Evolutionary conservation across 2,888 invertebrate genomes (phyloP).

Genomic region (Ypsolopha scabrella): DNA sequence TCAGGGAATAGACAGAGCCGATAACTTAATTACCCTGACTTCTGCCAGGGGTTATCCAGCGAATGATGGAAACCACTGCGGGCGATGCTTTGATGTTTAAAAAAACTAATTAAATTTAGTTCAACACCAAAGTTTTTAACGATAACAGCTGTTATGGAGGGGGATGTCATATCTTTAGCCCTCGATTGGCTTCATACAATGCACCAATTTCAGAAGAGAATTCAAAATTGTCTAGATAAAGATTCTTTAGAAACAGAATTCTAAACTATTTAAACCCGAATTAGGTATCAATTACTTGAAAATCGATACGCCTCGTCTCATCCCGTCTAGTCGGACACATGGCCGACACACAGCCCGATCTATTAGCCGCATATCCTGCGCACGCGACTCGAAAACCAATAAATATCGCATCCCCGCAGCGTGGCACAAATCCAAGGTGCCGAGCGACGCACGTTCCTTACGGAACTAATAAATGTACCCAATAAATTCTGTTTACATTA

Average conservation of each 20-base stretch:
- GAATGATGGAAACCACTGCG: conserved; percentile 30
- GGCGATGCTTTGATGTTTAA: conserved; percentile 9
- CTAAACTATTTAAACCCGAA: not conserved
- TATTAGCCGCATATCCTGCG: conserved; percentile 53
- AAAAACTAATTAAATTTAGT: not conserved
- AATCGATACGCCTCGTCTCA: not conserved
- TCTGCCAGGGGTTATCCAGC: conserved; percentile 30
- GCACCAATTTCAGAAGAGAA: not conserved
- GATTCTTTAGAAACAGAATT: too few species aligned
- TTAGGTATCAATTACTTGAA: not conserved
- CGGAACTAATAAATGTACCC: conserved; percentile 57
- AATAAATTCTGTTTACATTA: conserved; percentile 57
- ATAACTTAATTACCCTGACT: conserved; percentile 56
- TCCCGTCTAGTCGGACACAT: conserved; percentile 29
- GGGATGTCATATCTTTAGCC: not conserved
- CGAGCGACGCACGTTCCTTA: conserved; percentile 37
- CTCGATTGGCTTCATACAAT: not conserved
- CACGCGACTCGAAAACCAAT: conserved; percentile 44
- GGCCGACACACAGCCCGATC: conserved; percentile 28
- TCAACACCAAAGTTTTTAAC: not conserved
- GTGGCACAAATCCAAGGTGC: conserved; percentile 44
- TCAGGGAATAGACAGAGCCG: conserved; percentile 29
- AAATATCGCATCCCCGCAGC: conserved; percentile 48
- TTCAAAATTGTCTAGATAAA: too few species aligned
- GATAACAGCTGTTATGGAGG: not conserved